Evolutionary conservation across 2,113 vertebrate species (phyloP).

Genomic region (Actenoides lindsayi): DNA sequence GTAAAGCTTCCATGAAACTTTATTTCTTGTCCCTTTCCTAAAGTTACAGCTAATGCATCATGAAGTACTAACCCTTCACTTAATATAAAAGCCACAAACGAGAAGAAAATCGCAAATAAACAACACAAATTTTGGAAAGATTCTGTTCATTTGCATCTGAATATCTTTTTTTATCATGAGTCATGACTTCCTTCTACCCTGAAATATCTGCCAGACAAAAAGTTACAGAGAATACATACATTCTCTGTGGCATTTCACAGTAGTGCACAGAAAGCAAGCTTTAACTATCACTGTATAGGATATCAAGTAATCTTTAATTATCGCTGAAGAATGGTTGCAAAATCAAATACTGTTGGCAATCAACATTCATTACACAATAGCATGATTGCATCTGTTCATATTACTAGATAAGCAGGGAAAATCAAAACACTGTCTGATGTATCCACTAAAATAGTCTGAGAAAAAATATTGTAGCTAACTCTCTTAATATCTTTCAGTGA

Average conservation of each 20-base stretch:
- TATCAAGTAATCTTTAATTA: constrained; percentile 84
- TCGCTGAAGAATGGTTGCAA: constrained; percentile 74
- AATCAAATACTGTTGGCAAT: constrained; percentile 82
- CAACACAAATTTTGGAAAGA: neutral
- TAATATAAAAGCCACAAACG: neutral
- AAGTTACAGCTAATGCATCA: neutral
- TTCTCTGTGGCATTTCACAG: constrained; percentile 55
- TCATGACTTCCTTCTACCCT: neutral
- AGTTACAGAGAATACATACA: constrained; percentile 36
- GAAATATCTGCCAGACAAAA: constrained; percentile 36
- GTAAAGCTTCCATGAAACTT: neutral
- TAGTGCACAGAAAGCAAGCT: constrained; percentile 72
- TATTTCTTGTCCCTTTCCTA: neutral
- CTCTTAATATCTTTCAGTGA: constrained; percentile 77
- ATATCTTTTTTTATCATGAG: constrained; percentile 27
- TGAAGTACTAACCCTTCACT: neutral
- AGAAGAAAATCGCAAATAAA: neutral
- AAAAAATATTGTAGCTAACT: constrained; percentile 82
- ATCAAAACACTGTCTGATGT: constrained; percentile 80
- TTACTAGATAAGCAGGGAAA: constrained; percentile 80
- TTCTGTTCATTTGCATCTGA: neutral
- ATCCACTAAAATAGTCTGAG: constrained; percentile 77
- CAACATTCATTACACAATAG: constrained; percentile 82
- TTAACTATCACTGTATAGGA: constrained; percentile 75
- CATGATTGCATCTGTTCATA: constrained; percentile 82